A percentile compares a stretch with the other conserved stretches of the same genome.
Evolutionary conservation across 2,888 invertebrate species (phyloP).

Genomic region (Apotomis betuletana): DNA sequence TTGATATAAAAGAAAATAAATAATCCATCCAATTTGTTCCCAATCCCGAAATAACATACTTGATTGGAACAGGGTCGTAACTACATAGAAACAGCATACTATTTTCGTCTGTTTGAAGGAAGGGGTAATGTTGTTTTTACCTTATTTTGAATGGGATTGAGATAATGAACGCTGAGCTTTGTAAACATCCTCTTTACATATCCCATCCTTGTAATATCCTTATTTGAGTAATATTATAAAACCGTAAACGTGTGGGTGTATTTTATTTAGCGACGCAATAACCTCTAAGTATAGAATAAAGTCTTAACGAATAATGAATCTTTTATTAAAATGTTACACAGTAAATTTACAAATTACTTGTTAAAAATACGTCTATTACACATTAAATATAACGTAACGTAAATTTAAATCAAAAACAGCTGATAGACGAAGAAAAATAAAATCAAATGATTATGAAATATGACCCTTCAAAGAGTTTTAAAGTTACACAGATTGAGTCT

Average conservation of each 20-base stretch:
- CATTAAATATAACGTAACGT: too few species aligned
- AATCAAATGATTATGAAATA: too few species aligned
- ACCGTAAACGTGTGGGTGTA: not conserved
- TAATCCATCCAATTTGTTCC: not conserved
- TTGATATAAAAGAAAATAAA: slow-evolving; percentile 5
- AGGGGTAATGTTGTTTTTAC: not conserved
- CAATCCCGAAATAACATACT: not conserved
- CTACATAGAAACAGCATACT: too few species aligned
- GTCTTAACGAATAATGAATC: too few species aligned
- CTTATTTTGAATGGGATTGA: not conserved
- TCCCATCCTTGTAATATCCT: not conserved
- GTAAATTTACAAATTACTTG: too few species aligned
- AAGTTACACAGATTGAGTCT: too few species aligned
- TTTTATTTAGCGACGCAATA: not conserved
- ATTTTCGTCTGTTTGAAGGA: not conserved
- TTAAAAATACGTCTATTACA: too few species aligned
- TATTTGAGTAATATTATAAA: not conserved
- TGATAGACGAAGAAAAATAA: too few species aligned
- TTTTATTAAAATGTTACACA: too few species aligned
- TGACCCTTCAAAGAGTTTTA: too few species aligned
- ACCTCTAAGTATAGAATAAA: too few species aligned
- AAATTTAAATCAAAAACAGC: too few species aligned
- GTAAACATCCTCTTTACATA: not conserved
- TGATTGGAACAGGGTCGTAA: not conserved
- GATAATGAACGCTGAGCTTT: not conserved